A percentile compares a stretch with the other conserved stretches of the same genome.
phyloP scores from a whole-genome alignment of 2,113 vertebrate genomes.

The Menura novaehollandiae region DNA sequence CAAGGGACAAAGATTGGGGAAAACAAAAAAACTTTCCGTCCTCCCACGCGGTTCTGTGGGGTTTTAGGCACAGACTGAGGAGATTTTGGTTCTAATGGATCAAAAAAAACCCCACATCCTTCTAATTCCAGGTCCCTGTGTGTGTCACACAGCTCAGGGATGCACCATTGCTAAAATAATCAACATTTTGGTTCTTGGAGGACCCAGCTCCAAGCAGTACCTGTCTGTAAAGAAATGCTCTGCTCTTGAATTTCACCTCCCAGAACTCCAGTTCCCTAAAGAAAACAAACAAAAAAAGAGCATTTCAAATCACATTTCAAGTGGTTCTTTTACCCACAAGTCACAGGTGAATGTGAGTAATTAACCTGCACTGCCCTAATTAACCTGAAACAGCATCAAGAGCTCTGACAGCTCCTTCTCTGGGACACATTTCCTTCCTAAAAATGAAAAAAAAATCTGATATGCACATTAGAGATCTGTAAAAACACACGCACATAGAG shows the following conservation, averaged over 20 bases:
- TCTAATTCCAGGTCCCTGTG: neutral
- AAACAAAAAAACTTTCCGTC: neutral
- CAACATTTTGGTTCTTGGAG: neutral
- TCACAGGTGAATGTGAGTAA: fast-evolving
- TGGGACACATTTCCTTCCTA: neutral
- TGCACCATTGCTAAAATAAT: neutral
- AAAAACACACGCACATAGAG: neutral
- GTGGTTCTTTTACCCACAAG: neutral
- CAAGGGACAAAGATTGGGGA: neutral
- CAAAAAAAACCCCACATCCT: neutral
- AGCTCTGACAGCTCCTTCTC: neutral
- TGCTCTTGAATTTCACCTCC: conserved; percentile 84
- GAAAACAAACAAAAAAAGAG: neutral
- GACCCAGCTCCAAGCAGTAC: conserved; percentile 45
- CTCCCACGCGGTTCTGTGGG: neutral
- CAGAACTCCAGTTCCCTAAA: conserved; percentile 78
- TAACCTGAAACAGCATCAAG: neutral
- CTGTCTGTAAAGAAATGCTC: conserved; percentile 89
- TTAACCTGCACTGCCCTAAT: neutral
- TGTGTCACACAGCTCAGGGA: neutral
- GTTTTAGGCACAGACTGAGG: neutral
- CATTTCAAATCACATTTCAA: neutral
- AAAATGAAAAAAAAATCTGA: neutral
- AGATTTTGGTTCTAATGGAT: neutral
- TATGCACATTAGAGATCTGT: neutral